Base-by-base conservation (phyloP, 1,140 invertebrate species). In the Aphelenchoides fujianensis region DNA sequence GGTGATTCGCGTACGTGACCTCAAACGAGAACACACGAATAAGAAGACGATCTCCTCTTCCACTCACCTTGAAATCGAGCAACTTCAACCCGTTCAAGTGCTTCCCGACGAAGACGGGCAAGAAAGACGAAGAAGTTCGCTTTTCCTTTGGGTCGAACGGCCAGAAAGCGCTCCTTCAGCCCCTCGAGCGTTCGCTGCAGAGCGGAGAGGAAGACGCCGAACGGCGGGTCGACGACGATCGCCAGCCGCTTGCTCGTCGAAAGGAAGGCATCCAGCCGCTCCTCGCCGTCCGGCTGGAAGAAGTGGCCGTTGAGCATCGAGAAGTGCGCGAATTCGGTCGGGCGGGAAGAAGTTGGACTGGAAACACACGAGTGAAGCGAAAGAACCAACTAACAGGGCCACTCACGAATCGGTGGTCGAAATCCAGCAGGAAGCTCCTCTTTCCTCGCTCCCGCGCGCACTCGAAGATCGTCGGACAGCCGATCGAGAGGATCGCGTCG, bases 1-100 rank as follows among this genome's bases (percentile, higher is more conserved):
- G n/a, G 36, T 66, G 63, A 30, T 66, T 66, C 12, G 12, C 31
- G 63, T 66, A 66, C 16, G 63, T 66, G 32, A 66, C 63, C 63
- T 66, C 19, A 35, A 66, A 31, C 30, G 36, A 41, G 2, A 48
- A 1, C 57, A n/a, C n/a, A n/a, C n/a, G n/a, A n/a, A n/a, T n/a
- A n/a, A n/a, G n/a, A n/a, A n/a, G n/a, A n/a, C n/a, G n/a, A n/a
- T n/a, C n/a, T n/a, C n/a, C 32, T 30, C 5, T 19, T 59, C 55
- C 5, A 59, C 5, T 59, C 0, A 66, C 63, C 63, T 66, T 66
- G 63, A 23, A 66, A 30, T 66, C 63, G 16, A 66, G 12, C 16
- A 66, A 41, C 31, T 30, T 12, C 16, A 36, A 35, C n/a, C 31
- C 63, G 36, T 66, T 16, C 63, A 66, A 36, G 34, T 36, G 36